Conservation (phyloP, 2,113 vertebrate genomes). For the Montifringilla adamsi region DNA sequence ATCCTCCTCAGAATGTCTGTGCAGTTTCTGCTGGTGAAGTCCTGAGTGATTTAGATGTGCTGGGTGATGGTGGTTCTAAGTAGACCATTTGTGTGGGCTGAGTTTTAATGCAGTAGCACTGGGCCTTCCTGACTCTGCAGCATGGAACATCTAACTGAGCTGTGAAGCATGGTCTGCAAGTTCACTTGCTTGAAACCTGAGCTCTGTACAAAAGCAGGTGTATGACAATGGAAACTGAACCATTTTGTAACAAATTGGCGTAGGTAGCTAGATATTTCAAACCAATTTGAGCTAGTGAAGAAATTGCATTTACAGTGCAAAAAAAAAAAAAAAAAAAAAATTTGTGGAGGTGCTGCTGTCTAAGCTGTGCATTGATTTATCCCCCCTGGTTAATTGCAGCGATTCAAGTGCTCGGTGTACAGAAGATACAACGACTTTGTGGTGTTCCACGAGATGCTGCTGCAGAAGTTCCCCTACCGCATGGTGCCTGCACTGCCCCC, state of each 20-base stretch:
- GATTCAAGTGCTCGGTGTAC: constrained; percentile 87
- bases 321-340: neutral
- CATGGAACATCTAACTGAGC: neutral
- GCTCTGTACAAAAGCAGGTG: neutral
- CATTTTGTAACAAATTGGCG: neutral
- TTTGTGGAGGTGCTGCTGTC: rapidly evolving
- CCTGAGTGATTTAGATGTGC: neutral
- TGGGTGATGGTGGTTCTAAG: neutral
- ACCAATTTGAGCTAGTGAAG: neutral
- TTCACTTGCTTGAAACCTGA: neutral
- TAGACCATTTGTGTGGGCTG: neutral
- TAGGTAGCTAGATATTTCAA: neutral
- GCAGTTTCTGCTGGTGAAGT: neutral
- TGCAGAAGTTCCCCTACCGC: constrained; percentile 92
- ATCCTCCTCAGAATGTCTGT: neutral
- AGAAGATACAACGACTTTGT: constrained; percentile 94
- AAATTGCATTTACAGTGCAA: neutral
- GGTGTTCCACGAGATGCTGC: constrained; percentile 91
- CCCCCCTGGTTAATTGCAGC: constrained; percentile 50
- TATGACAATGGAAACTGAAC: rapidly evolving
- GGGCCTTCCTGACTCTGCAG: neutral
- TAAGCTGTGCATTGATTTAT: neutral
- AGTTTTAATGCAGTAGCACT: neutral
- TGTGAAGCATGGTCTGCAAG: neutral
- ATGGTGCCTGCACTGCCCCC: constrained; percentile 92